Conservation (phyloP, 2,113 vertebrate genomes). For the human region GRCh38 chrX:134712001-134712500, state of each 20-base stretch:
- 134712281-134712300: not conserved
- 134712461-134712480: constrained; percentile 42
- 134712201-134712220: constrained; percentile 37
- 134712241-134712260: not conserved
- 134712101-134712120: not conserved
- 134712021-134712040: not conserved
- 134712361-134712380: not conserved
- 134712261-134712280: not conserved
- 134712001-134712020: constrained; percentile 8
- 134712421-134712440: constrained; percentile 64
- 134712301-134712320: constrained; percentile 35
- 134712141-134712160: not conserved
- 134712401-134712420: constrained; percentile 72
- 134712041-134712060: not conserved
- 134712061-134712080: constrained; percentile 42
- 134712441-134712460: constrained; percentile 78
- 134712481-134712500: constrained; percentile 66
- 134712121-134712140: not conserved
- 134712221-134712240: not conserved
- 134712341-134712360: constrained; percentile 19
- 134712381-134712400: constrained; percentile 57
- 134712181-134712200: constrained; percentile 30
- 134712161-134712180: not conserved
- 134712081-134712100: not conserved
- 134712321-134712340: constrained; percentile 43